A percentile compares a stretch with the other conserved stretches of the same genome.
phyloP scores from a whole-genome alignment of 2,888 invertebrate species.

The Hypomecis atomaria region DNA sequence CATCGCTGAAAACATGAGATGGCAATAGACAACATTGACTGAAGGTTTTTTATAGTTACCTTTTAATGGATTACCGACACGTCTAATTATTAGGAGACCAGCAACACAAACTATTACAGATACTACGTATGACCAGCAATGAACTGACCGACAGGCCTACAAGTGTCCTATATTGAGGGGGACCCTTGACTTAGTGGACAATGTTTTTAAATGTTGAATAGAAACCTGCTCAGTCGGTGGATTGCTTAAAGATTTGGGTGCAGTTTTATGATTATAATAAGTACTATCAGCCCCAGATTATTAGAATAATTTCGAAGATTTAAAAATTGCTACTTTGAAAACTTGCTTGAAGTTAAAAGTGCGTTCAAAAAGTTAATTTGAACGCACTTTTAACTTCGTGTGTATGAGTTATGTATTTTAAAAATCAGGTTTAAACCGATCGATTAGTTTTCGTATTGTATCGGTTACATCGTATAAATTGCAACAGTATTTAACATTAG shows the following conservation, averaged over 20 bases:
- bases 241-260: not conserved
- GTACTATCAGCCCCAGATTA: not conserved
- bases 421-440: not conserved
- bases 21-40: too few relatives aligned
- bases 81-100: not conserved
- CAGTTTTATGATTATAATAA: not conserved
- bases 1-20: too few relatives aligned
- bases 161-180: not conserved
- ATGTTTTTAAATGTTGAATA: not conserved
- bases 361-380: slow-evolving; percentile 19
- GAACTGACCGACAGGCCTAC: not conserved
- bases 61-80: slow-evolving; percentile 8
- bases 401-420: too few relatives aligned
- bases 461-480: too few relatives aligned
- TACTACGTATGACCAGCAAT: not conserved
- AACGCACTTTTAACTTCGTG: too few relatives aligned
- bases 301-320: slow-evolving; percentile 1
- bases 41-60: slow-evolving; percentile 1
- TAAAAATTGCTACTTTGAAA: slow-evolving; percentile 26
- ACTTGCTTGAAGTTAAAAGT: slow-evolving; percentile 28
- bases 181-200: not conserved
- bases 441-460: not conserved
- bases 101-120: too few relatives aligned
- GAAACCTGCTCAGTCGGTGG: too few relatives aligned
- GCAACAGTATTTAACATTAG: too few relatives aligned